These are phyloP conservation scores for Erinaceus europaeus DNA, from an alignment of 2,113 vertebrate genomes.

Conservation along the genomic window DNA sequence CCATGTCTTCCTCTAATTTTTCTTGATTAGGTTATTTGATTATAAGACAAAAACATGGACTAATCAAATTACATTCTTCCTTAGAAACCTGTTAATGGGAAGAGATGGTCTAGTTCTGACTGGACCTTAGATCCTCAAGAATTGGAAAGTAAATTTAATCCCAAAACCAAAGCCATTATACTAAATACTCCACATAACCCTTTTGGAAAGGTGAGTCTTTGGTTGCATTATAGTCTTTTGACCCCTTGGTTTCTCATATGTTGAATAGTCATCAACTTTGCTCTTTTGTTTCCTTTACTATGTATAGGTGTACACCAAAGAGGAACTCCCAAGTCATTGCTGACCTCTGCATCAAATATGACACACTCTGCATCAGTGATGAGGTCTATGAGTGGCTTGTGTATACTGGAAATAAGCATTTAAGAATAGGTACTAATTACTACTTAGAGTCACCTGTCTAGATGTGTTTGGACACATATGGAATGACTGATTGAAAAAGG, in stretches of 20 bases:
- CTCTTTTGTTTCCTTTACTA: constrained; percentile 47
- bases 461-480: not conserved
- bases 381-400: constrained; percentile 98
- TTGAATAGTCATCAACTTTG: constrained; percentile 34
- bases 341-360: constrained; percentile 93
- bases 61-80: constrained; percentile 46
- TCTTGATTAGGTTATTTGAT: constrained; percentile 26
- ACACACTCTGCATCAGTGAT: constrained; percentile 95
- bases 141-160: constrained; percentile 94
- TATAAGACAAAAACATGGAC: constrained; percentile 19
- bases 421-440: constrained; percentile 91
- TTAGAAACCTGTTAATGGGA: constrained; percentile 82
- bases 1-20: not conserved
- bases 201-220: constrained; percentile 89
- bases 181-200: constrained; percentile 97
- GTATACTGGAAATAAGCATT: constrained; percentile 91
- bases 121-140: constrained; percentile 92
- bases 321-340: constrained; percentile 93
- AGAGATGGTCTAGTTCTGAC: constrained; percentile 85
- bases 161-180: constrained; percentile 96
- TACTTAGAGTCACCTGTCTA: constrained; percentile 35
- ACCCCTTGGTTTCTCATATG: not conserved
- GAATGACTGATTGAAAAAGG: constrained; percentile 31
- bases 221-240: not conserved
- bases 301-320: constrained; percentile 88